Conservation (phyloP, 1,140 invertebrate genomes). For the Drosophila triauraria region DNA sequence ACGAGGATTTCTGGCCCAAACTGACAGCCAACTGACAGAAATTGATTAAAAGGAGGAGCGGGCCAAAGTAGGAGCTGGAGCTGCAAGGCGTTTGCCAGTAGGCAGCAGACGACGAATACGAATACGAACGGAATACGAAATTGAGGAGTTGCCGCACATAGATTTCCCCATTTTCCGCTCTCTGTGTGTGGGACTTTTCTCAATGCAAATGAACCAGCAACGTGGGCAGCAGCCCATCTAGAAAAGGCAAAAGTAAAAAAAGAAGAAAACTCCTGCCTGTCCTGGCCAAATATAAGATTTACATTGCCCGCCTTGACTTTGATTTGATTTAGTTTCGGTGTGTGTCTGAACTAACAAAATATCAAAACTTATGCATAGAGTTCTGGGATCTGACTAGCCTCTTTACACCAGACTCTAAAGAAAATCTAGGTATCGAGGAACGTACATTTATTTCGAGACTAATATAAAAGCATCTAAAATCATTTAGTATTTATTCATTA, state of each 20-base stretch:
- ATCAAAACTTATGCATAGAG: constrained; percentile 20
- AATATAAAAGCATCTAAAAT: background rate
- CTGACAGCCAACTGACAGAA: constrained; percentile 79
- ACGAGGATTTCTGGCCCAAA: constrained; percentile 50
- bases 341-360: constrained; percentile 16
- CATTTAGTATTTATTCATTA: no score
- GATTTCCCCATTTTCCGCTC: constrained; percentile 50
- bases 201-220: constrained; percentile 60
- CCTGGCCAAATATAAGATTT: constrained; percentile 53
- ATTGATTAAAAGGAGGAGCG: constrained; percentile 69
- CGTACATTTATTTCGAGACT: background rate
- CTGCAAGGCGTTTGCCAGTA: constrained; percentile 58
- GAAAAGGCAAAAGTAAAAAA: constrained; percentile 11
- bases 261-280: constrained; percentile 35
- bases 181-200: constrained; percentile 42
- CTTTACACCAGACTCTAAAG: background rate
- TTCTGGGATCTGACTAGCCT: no score
- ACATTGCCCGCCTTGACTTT: constrained; percentile 56
- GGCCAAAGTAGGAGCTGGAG: constrained; percentile 13
- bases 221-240: constrained; percentile 38
- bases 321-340: constrained; percentile 47
- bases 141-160: constrained; percentile 58
- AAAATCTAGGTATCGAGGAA: background rate
- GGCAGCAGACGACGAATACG: constrained; percentile 62
- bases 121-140: constrained; percentile 65